A percentile compares a stretch with the other conserved stretches of the same genome.
These are phyloP conservation scores for Dreissena rostriformis DNA, from an alignment of 1,140 invertebrate species.

Conservation along the genomic window DNA sequence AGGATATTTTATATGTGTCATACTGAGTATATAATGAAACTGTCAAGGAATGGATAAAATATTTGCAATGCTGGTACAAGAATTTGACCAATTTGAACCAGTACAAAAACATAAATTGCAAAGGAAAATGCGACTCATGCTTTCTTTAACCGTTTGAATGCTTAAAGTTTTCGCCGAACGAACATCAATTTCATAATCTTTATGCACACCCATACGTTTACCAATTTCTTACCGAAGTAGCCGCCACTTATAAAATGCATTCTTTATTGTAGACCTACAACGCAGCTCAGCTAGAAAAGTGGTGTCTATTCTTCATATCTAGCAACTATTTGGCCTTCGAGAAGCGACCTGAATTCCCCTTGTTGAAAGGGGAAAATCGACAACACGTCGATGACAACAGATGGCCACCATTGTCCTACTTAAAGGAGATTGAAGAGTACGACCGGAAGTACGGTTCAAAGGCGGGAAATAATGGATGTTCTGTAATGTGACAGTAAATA, in stretches of 20 bases:
- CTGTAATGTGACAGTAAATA: constrained; percentile 64
- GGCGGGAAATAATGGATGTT: constrained; percentile 64
- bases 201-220: no score
- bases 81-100: no score
- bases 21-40: no score
- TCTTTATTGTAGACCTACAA: constrained; percentile 70
- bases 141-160: no score
- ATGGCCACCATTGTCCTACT: constrained; percentile 76
- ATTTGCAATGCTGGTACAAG: no score
- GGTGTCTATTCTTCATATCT: constrained; percentile 77
- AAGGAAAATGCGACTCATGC: no score
- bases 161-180: no score
- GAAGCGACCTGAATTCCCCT: constrained; percentile 67
- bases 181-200: no score
- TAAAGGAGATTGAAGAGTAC: constrained; percentile 74
- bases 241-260: constrained; percentile 3
- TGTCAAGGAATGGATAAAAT: no score
- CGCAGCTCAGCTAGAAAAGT: constrained; percentile 70
- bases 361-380: constrained; percentile 66
- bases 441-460: constrained; percentile 66
- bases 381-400: constrained; percentile 70
- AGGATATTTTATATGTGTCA: no score
- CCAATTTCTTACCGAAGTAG: no score
- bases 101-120: no score
- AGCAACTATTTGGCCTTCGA: constrained; percentile 75